phyloP scores from a whole-genome alignment of 1,140 invertebrate genomes.

The Phymastichus coffea region DNA sequence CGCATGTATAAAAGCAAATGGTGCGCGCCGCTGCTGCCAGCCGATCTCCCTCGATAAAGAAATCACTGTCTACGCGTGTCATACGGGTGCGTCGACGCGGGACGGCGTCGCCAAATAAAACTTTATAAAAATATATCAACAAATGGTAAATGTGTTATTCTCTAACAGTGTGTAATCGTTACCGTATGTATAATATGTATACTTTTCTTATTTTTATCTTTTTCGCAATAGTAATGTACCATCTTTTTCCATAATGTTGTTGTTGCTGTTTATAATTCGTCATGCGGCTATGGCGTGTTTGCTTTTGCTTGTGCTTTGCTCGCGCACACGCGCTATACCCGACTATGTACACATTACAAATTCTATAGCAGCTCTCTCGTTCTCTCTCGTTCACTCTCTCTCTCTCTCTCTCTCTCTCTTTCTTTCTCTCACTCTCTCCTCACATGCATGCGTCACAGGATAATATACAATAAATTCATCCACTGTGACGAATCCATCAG shows the following conservation, averaged over 20 bases:
- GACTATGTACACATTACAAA: slow-evolving; percentile 49
- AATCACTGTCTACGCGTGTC: too few species aligned
- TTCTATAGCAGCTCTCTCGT: too few species aligned
- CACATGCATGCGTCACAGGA: not conserved
- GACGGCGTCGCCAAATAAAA: slow-evolving; percentile 45
- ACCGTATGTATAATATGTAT: slow-evolving; percentile 34
- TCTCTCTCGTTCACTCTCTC: too few species aligned
- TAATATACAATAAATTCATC: slow-evolving; percentile 24
- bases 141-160: slow-evolving; percentile 53
- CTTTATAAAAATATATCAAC: slow-evolving; percentile 57
- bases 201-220: slow-evolving; percentile 8
- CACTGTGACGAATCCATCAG: too few species aligned
- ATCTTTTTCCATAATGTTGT: slow-evolving; percentile 5
- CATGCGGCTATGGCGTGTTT: slow-evolving; percentile 16
- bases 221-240: not conserved
- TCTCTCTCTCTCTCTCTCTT: too few species aligned
- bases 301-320: too few species aligned
- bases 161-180: slow-evolving; percentile 51
- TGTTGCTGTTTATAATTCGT: slow-evolving; percentile 38
- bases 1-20: too few species aligned
- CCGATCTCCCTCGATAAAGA: too few species aligned
- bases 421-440: not conserved
- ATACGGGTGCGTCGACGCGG: too few species aligned
- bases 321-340: too few species aligned
- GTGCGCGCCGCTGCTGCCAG: too few species aligned